Evolutionary conservation across 1,140 invertebrate species (phyloP), one percentile per base, ranked within the genome.

Genomic region (Heliothis virescens): DNA sequence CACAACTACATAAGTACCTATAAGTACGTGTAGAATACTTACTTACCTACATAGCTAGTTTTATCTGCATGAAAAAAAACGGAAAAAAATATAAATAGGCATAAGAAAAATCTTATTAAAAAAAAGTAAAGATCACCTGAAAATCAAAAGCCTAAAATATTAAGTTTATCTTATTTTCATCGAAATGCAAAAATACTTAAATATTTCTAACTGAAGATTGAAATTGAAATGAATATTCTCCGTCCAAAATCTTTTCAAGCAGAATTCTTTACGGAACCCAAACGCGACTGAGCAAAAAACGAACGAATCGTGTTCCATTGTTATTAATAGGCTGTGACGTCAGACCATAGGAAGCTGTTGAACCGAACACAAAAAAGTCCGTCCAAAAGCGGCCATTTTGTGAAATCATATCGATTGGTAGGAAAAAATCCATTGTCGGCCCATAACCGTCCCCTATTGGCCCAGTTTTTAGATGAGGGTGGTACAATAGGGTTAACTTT

Each of bases 401-500:
- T 87, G 82, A 88, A 87, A 87, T 83, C 81, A 82, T 90, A 94
- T 93, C 88, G 92, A 93, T 94, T 94, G 93, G 92, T 87, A 86
- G 86, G 83, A 92, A 92, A 92, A 90, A 94, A 92, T 92, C 91
- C 84, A 89, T 92, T 92, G 92, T 91, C 74, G 80, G 57, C 53
- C 73, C 60, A 86, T 83, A 86, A 85, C 74, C 82, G 79, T 90
- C 88, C 84, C 90, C 92, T 78, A 94, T 94, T 94, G 91, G 92
- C 91, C 92, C 91, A 94, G 83, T 93, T 94, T 92, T 91, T 89
- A 87, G 82, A 89, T 80, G 85, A 89, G 92, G 91, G 92, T 86
- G 88, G 83, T 89, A 90, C 83, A 87, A 90, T 89, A 81, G 87
- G 85, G 52, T 80, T 71, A 86, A 85, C 87, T 90, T 93, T 93